phyloP scores from a whole-genome alignment of 2,888 invertebrate species.

The Drosophila atroscutellata region DNA sequence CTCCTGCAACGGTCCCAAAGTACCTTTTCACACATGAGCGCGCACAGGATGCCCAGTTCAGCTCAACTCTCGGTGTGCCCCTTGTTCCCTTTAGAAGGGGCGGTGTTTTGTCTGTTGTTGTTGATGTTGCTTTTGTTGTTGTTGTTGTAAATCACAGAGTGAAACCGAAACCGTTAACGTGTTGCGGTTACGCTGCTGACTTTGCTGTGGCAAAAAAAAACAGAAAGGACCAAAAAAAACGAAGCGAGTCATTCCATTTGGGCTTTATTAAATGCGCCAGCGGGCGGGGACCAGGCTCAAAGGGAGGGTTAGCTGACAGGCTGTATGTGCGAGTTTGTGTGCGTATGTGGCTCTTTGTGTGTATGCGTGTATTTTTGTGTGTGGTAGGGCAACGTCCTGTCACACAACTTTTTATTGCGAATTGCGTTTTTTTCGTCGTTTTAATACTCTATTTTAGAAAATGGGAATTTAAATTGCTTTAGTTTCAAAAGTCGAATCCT shows the following conservation, averaged over 20 bases:
- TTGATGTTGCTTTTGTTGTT: constrained; percentile 20
- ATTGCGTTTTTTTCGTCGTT: constrained; percentile 32
- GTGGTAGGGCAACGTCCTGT: constrained; percentile 65
- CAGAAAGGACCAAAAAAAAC: constrained; percentile 31
- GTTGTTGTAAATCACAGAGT: constrained; percentile 72
- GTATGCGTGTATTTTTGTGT: constrained; percentile 8
- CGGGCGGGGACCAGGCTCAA: constrained; percentile 31
- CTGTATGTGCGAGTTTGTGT: constrained; percentile 13
- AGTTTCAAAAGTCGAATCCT: background rate
- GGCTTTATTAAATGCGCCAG: constrained; percentile 76
- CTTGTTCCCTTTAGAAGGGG: constrained; percentile 10
- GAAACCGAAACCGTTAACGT: constrained; percentile 82
- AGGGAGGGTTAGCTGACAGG: constrained; percentile 32
- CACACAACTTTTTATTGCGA: constrained; percentile 73
- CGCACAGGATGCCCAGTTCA: constrained; percentile 39
- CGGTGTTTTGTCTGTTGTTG: constrained; percentile 32
- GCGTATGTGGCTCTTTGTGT: constrained; percentile 18
- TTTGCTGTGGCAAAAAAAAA: constrained; percentile 50
- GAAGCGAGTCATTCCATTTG: constrained; percentile 77
- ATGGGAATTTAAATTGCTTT: background rate
- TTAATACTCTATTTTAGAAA: constrained; percentile 5
- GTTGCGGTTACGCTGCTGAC: constrained; percentile 77
- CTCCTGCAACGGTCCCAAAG: constrained; percentile 49
- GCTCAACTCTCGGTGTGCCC: constrained; percentile 5
- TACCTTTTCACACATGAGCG: constrained; percentile 81